These are phyloP conservation scores for Hetaerina americana DNA, from an alignment of 1,140 invertebrate species.

Conservation along the genomic window DNA sequence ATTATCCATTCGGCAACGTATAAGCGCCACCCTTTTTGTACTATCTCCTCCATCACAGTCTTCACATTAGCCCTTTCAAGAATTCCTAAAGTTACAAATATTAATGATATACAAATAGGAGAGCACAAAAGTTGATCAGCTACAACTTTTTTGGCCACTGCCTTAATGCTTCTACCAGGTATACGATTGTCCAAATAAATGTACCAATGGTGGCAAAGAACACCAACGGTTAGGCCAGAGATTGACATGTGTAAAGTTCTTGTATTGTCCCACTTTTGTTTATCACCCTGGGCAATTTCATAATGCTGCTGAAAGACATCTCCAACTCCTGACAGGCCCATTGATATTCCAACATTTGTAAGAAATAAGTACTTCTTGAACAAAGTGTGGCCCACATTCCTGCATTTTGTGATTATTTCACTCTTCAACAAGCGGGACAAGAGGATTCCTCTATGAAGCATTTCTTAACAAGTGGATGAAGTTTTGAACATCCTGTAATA, in stretches of 20 bases:
- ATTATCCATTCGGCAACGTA: constrained; percentile 71
- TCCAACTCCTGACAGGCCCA: constrained; percentile 58
- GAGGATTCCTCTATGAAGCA: background rate
- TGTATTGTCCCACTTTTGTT: constrained; percentile 43
- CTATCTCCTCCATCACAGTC: constrained; percentile 57
- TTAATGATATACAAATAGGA: constrained; percentile 65
- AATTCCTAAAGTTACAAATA: constrained; percentile 63
- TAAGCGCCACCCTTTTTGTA: constrained; percentile 59
- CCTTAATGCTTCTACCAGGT: constrained; percentile 49
- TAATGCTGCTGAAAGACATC: constrained; percentile 76
- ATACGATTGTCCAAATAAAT: constrained; percentile 51
- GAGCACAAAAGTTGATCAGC: constrained; percentile 81
- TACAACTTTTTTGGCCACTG: constrained; percentile 71
- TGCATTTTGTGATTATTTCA: background rate
- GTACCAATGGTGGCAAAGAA: constrained; percentile 82
- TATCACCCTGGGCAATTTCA: constrained; percentile 47
- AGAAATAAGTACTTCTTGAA: constrained; percentile 55
- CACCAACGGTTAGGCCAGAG: constrained; percentile 62
- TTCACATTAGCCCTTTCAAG: constrained; percentile 48
- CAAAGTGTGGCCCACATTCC: background rate
- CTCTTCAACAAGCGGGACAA: background rate
- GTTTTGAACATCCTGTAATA: background rate
- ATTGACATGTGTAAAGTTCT: constrained; percentile 67
- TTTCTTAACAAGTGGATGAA: background rate
- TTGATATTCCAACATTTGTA: constrained; percentile 75